phyloP scores from a whole-genome alignment of 2,797 vertebrate species.

The Myotis pilosus region DNA sequence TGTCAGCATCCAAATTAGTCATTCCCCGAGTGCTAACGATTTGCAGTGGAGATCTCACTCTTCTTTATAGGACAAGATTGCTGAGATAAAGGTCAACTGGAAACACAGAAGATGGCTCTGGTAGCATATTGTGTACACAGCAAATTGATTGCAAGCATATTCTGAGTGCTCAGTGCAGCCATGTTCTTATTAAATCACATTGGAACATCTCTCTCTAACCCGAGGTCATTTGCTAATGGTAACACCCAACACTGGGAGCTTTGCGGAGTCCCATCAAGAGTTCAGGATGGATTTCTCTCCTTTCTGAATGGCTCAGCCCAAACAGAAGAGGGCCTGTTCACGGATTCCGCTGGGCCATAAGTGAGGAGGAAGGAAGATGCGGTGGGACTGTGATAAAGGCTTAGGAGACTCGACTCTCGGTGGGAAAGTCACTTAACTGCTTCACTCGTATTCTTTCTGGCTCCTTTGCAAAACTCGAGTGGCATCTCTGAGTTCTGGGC shows the following conservation, averaged over 20 bases:
- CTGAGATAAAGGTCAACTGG: constrained; percentile 75
- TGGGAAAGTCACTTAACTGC: background rate
- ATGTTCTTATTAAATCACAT: constrained; percentile 65
- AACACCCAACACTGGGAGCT: constrained; percentile 14
- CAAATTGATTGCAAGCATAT: constrained; percentile 67
- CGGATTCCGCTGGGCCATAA: background rate
- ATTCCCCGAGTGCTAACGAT: constrained; percentile 75
- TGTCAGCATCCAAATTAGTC: constrained; percentile 79
- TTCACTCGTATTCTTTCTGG: background rate
- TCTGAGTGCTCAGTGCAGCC: constrained; percentile 57
- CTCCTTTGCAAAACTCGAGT: background rate
- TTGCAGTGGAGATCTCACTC: constrained; percentile 63
- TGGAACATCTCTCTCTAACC: constrained; percentile 45
- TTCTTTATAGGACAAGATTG: constrained; percentile 77
- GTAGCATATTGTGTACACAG: constrained; percentile 49
- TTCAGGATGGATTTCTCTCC: background rate
- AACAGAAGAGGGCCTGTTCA: background rate
- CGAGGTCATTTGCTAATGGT: constrained; percentile 72
- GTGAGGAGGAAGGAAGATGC: background rate
- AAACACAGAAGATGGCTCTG: constrained; percentile 66
- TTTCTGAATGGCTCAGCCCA: constrained; percentile 9
- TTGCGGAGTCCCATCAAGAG: background rate
- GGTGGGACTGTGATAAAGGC: background rate
- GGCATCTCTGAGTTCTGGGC: background rate
- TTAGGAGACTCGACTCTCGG: background rate